Base-by-base conservation (phyloP, 35 echinoderm and acorn worm species). In the Anneissia japonica region DNA sequence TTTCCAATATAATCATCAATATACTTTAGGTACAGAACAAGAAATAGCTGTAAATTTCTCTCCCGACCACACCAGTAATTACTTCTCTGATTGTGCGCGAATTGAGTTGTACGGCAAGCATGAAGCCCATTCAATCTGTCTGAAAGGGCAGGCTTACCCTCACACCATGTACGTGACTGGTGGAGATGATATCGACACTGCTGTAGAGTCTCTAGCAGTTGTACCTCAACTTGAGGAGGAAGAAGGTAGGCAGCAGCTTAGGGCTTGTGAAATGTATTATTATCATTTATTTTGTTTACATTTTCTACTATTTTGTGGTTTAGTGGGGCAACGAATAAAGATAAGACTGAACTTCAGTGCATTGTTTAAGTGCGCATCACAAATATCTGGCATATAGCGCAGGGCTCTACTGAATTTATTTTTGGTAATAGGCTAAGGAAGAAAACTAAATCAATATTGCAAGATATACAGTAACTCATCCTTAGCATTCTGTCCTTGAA, bases 81-180 rank as follows among this genome's bases (percentile, higher is more conserved):
- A 74, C 43, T 99, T 74, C 82, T 86, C 89, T 40, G 96, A 99
- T 81, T 89, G 93, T 32, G 96, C 92, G 4, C 77, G 84, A 19
- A 83, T 99, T 13, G 88, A 91, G 79, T 46, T 99, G 9, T 99
- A 88, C 89, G 89, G 89, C 0, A 93, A 99, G 35, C 91, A 99
- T 30, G 92, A 99, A 75, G 91, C 88, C 6, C 86, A 94, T 84
- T 41, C 83, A 37, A 88, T 99, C 38, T 87, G 79, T 17, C 85
- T 99, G 29, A 93, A 74, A 82, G 96, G 96, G 30, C 86, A 56
- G 79, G 89, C 92, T 41, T 94, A 93, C 82, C 79, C 85, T 21
- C 93, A 94, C 82, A 93, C 93, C 64, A 94, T 99, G 96, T 94
- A 87, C 30, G n/a, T 99, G 6, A 6, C 74, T 36, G 95, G 95